Conservation (phyloP, 2,113 vertebrate genomes). For the Nematolebias whitei region DNA sequence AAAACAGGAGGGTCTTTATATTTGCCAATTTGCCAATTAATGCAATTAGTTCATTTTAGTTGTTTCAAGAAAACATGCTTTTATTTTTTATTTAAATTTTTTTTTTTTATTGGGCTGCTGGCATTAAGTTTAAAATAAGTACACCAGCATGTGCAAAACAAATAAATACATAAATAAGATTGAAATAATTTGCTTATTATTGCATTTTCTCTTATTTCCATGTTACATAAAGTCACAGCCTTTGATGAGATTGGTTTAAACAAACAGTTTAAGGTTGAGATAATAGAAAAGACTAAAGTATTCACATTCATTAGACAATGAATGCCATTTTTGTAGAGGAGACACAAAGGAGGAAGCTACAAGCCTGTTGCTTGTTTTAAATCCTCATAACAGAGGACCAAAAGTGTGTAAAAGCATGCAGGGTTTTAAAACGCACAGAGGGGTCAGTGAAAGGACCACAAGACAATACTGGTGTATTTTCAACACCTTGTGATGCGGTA, state of each 20-base stretch:
- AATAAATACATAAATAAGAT: background rate
- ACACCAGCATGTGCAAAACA: background rate
- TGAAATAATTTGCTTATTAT: background rate
- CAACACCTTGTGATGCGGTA: background rate
- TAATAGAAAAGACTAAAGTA: background rate
- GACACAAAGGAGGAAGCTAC: constrained; percentile 14
- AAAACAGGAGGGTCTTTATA: too few relatives aligned
- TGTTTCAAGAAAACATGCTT: background rate
- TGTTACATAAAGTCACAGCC: background rate
- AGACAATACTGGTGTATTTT: background rate
- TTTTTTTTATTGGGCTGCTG: too few relatives aligned
- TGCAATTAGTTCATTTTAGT: too few relatives aligned
- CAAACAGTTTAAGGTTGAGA: background rate
- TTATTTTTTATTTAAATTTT: too few relatives aligned
- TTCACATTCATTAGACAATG: constrained; percentile 14
- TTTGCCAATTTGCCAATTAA: too few relatives aligned
- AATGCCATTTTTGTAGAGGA: constrained; percentile 21
- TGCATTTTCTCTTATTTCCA: background rate
- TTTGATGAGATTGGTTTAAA: background rate
- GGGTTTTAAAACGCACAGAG: background rate
- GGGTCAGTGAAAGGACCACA: background rate
- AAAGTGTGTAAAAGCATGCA: background rate
- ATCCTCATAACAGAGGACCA: background rate
- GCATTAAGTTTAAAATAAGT: background rate
- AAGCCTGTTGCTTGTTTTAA: background rate